Evolutionary conservation across 2,888 invertebrate species (phyloP), one percentile per base, ranked within the genome.

Genomic region (Drosophila antonietae): DNA sequence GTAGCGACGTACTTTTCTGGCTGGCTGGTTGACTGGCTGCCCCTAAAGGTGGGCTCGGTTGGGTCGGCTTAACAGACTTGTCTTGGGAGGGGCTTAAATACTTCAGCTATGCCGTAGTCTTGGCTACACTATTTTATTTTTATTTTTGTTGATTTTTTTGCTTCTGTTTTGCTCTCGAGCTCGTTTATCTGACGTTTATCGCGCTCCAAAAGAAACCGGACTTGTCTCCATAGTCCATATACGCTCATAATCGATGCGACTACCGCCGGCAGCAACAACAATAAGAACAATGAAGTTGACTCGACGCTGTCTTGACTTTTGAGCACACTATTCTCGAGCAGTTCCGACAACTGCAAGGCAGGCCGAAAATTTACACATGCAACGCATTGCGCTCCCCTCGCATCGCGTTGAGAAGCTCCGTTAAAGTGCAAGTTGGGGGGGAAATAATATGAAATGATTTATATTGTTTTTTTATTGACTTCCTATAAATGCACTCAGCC

Each of bases 331-430:
- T 83, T 86, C 85, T 71, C 86, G 65, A 68, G 64, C 76, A 73
- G 83, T 84, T 84, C 88, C 84, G 88, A 86, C 88, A 83, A 67
- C 69, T 74, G 76, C 88, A 88, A 88, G 83, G 83, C 80, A 80
- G 85, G 51, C 87, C 84, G 57, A 87, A 80, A 75, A 68, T 68
- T 37, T 68, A 60, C 61, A 71, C 81, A 79, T 78, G 83, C 75
- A 84, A 68, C 64, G 28, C 43, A 23, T 23, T 12, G 37, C n/a
- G 1, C 20, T 44, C n/a, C 33, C 18, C 18, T 12, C 15, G 37
- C 18, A 46, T 18, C 12, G 46, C 28, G 23, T 20, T 49, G 10
- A 28, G 55, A 66, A 67, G 35, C 47, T 2, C 53, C 52, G 65
- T 66, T 47, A 66, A 64, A 39, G 44, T 52, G 39, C 39, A n/a